These are phyloP conservation scores for Hirtodrosophila duncani DNA, from an alignment of 2,888 invertebrate species.

Conservation along the genomic window DNA sequence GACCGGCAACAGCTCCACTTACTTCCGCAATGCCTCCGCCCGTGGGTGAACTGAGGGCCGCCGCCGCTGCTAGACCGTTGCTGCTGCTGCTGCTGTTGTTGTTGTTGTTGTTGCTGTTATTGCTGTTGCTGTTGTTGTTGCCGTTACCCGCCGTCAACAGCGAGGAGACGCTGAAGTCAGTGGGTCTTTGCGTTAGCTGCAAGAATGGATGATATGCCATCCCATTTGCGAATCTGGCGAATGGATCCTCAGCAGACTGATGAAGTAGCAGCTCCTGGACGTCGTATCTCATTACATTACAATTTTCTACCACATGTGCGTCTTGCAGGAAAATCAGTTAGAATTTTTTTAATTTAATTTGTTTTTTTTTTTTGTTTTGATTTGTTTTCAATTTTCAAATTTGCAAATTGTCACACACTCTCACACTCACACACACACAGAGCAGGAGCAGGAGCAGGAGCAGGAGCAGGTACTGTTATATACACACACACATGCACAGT, in stretches of 20 bases:
- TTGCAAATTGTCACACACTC: neutral
- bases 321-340: conserved; percentile 44
- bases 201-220: conserved; percentile 92
- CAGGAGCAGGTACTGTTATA: no score
- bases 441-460: no score
- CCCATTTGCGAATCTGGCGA: conserved; percentile 79
- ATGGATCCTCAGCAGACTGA: conserved; percentile 79
- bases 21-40: conserved; percentile 46
- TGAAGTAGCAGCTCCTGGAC: conserved; percentile 79
- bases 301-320: conserved; percentile 69
- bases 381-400: neutral
- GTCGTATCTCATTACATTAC: conserved; percentile 80
- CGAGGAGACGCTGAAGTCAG: conserved; percentile 95
- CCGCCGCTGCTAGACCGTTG: conserved; percentile 32
- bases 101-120: conserved; percentile 44
- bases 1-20: conserved; percentile 32
- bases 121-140: conserved; percentile 62
- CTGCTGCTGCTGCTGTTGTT: conserved; percentile 23
- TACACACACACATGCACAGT: no score
- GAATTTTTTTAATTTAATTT: neutral
- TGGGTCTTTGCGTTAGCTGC: conserved; percentile 90
- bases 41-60: conserved; percentile 34
- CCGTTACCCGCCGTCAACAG: conserved; percentile 87
- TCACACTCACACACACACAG: no score
- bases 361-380: neutral